phyloP scores from a whole-genome alignment of 2,113 vertebrate species.

The Sula dactylatra region DNA sequence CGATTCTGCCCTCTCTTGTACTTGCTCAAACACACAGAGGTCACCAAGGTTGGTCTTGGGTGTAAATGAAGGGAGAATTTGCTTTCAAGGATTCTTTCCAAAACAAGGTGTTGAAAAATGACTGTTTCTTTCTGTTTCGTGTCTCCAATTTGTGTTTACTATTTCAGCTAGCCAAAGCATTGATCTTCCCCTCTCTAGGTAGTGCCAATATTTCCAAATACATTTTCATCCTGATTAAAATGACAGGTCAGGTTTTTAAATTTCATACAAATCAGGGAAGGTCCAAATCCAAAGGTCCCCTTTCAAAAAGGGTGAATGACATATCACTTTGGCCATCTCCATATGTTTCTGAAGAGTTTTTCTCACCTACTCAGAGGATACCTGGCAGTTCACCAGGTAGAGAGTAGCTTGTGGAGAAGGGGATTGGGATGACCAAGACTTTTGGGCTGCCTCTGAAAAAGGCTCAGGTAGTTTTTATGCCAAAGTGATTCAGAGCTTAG shows the following conservation, averaged over 20 bases:
- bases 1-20: background rate
- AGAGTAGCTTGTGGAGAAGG: background rate
- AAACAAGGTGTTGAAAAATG: conserved; percentile 11
- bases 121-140: background rate
- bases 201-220: background rate
- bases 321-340: background rate
- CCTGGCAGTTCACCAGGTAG: background rate
- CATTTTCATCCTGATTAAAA: background rate
- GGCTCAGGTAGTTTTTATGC: background rate
- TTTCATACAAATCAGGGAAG: background rate
- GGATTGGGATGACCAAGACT: background rate
- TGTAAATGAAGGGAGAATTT: background rate
- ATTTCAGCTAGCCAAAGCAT: background rate
- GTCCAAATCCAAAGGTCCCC: background rate
- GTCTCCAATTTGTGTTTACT: background rate
- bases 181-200: background rate
- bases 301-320: background rate
- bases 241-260: background rate
- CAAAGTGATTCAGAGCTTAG: background rate
- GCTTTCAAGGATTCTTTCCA: background rate
- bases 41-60: background rate
- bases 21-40: background rate
- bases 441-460: background rate
- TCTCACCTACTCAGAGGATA: background rate
- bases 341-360: background rate